phyloP scores from a whole-genome alignment of 1,140 invertebrate genomes.

The Drosophila pachea region DNA sequence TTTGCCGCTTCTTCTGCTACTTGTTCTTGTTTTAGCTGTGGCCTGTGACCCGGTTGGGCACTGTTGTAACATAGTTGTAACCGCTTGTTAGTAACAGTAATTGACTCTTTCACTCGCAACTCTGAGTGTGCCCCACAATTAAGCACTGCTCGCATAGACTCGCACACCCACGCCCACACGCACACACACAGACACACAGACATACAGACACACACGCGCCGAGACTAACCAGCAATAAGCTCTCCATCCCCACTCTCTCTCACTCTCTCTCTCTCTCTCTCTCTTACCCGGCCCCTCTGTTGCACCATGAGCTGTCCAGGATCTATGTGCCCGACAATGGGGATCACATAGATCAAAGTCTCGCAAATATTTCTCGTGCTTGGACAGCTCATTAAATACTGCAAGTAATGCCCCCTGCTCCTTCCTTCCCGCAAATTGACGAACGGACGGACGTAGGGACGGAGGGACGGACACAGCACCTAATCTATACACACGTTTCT shows the following conservation, averaged over 20 bases:
- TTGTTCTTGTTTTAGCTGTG: neutral
- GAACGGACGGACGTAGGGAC: too few relatives aligned
- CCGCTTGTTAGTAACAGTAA: neutral
- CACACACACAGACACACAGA: conserved; percentile 10
- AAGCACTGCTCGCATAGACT: neutral
- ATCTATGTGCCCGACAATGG: too few relatives aligned
- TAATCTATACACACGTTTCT: too few relatives aligned
- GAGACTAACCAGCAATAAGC: neutral
- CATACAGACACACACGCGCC: conserved; percentile 10
- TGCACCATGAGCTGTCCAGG: conserved; percentile 7
- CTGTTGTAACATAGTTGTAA: neutral
- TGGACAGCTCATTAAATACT: too few relatives aligned
- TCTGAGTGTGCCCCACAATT: neutral
- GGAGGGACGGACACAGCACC: too few relatives aligned
- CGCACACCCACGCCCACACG: conserved; percentile 1
- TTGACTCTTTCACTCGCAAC: too few relatives aligned
- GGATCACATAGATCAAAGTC: too few relatives aligned
- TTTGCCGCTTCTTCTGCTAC: neutral
- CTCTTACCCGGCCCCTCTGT: conserved; percentile 12
- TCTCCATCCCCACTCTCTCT: neutral
- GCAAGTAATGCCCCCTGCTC: too few relatives aligned
- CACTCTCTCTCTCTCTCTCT: neutral
- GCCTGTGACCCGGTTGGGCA: neutral
- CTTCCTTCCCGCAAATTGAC: too few relatives aligned
- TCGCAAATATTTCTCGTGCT: too few relatives aligned